Conservation (phyloP, 1,140 invertebrate genomes). For the Rhysida immarginata region DNA sequence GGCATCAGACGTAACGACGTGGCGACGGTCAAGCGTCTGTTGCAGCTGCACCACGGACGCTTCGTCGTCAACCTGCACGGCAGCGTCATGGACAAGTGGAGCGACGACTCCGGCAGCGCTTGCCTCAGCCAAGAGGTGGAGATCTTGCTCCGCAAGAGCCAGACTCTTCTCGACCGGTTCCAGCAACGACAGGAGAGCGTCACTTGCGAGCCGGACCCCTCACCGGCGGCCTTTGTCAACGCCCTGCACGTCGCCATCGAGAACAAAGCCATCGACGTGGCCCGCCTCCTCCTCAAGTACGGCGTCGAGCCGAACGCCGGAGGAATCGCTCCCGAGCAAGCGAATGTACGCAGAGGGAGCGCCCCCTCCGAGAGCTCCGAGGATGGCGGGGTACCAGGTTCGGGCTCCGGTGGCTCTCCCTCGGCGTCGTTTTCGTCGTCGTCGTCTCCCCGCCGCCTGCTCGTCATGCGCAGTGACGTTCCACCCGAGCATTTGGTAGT, state of each 20-base stretch:
- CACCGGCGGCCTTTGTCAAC: slow-evolving; percentile 37
- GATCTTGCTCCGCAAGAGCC: slow-evolving; percentile 19
- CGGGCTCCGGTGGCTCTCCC: no score
- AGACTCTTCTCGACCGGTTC: slow-evolving; percentile 22
- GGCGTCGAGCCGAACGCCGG: slow-evolving; percentile 40
- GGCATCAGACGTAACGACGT: slow-evolving; percentile 39
- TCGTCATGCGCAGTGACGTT: neutral
- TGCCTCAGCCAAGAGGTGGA: slow-evolving; percentile 21
- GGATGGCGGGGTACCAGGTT: no score
- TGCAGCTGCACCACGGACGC: slow-evolving; percentile 39
- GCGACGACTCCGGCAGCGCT: slow-evolving; percentile 21
- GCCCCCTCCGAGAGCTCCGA: slow-evolving; percentile 10
- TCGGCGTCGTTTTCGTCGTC: slow-evolving; percentile 8
- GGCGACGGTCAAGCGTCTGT: slow-evolving; percentile 33
- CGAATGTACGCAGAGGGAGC: no score
- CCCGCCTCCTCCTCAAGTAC: slow-evolving; percentile 36
- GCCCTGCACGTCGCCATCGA: slow-evolving; percentile 41
- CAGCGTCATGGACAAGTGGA: slow-evolving; percentile 22
- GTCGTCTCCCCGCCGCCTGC: neutral
- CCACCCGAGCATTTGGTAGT: neutral
- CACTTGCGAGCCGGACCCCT: slow-evolving; percentile 16
- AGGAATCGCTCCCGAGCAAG: slow-evolving; percentile 17
- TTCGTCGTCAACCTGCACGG: slow-evolving; percentile 32
- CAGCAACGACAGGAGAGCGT: slow-evolving; percentile 23
- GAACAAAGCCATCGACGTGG: slow-evolving; percentile 38